These are phyloP conservation scores for Morone chrysops DNA, from an alignment of 2,113 vertebrate genomes.

Conservation along the genomic window DNA sequence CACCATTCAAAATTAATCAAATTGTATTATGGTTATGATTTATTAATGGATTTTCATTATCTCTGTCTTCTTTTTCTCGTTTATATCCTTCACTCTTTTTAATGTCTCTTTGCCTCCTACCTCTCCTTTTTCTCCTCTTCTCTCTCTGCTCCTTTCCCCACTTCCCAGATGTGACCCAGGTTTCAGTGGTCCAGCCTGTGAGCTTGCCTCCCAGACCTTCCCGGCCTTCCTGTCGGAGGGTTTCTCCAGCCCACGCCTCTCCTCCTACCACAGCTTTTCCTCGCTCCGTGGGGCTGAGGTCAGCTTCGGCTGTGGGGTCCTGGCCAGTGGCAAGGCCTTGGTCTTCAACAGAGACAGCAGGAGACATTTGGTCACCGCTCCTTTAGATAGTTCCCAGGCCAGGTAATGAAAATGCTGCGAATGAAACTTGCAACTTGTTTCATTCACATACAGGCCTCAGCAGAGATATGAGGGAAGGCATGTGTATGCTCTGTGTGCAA, in stretches of 20 bases:
- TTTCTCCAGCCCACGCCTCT: constrained; percentile 92
- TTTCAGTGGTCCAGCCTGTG: constrained; percentile 96
- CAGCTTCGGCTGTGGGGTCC: constrained; percentile 96
- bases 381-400: constrained; percentile 97
- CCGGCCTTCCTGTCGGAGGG: constrained; percentile 96
- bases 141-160: neutral
- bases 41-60: constrained; percentile 66
- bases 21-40: constrained; percentile 57
- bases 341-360: constrained; percentile 97
- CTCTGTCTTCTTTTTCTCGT: constrained; percentile 46
- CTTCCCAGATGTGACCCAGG: constrained; percentile 92
- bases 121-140: neutral
- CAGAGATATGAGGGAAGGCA: neutral
- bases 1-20: constrained; percentile 58
- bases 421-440: neutral
- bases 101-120: neutral
- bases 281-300: constrained; percentile 96
- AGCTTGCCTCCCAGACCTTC: constrained; percentile 94
- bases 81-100: constrained; percentile 28
- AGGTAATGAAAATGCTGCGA: constrained; percentile 82
- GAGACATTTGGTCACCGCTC: constrained; percentile 93
- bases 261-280: constrained; percentile 98
- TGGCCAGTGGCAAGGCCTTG: constrained; percentile 96
- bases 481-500: neutral
- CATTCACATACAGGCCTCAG: neutral